Evolutionary conservation across 2,888 invertebrate species (phyloP).

Genomic region (Drosophila quinaria): DNA sequence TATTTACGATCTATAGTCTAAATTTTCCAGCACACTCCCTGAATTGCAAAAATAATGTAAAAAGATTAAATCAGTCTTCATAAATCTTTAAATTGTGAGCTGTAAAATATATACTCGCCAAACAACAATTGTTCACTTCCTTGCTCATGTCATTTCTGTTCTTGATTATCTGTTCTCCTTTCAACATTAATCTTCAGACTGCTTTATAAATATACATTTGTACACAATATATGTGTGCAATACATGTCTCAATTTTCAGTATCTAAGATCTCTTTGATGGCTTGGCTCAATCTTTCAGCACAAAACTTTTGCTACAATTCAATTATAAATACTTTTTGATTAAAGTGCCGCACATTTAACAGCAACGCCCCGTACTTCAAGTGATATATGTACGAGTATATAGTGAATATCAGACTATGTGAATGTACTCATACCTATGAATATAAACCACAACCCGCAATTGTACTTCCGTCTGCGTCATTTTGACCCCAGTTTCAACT

Average conservation of each 20-base stretch:
- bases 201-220: constrained; percentile 36
- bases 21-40: not conserved
- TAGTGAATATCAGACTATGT: constrained; percentile 23
- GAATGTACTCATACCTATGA: constrained; percentile 19
- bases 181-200: constrained; percentile 65
- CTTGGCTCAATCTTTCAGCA: constrained; percentile 63
- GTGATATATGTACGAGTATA: constrained; percentile 31
- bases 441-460: constrained; percentile 50
- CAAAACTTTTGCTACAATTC: constrained; percentile 68
- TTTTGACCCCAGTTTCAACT: constrained; percentile 39
- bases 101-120: constrained; percentile 14
- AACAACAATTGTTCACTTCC: constrained; percentile 49
- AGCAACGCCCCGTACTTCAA: constrained; percentile 61
- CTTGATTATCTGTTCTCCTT: constrained; percentile 52
- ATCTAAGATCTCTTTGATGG: constrained; percentile 62
- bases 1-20: not conserved
- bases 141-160: constrained; percentile 30
- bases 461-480: constrained; percentile 66
- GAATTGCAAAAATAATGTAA: not conserved
- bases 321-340: constrained; percentile 70
- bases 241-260: constrained; percentile 55
- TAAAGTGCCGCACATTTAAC: constrained; percentile 65
- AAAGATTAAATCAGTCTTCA: constrained; percentile 7
- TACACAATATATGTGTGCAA: constrained; percentile 18
- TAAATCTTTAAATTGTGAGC: constrained; percentile 19